Percentiles rank a stretch among this genome's conserved stretches.
These are phyloP conservation scores for Adoxophyes honmai DNA, from an alignment of 1,140 invertebrate genomes.

Conservation along the genomic window DNA sequence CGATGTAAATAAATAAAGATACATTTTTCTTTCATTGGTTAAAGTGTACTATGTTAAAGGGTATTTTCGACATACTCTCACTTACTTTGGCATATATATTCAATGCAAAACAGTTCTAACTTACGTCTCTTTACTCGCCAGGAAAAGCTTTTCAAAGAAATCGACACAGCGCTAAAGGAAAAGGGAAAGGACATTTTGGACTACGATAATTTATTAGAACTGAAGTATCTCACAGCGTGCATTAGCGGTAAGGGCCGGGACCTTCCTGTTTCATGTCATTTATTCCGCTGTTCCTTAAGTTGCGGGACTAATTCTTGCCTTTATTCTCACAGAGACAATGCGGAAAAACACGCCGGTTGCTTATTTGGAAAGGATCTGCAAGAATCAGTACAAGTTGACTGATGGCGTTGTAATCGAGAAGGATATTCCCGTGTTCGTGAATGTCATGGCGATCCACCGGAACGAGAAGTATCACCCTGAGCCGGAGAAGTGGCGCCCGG, in stretches of 20 bases:
- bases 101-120: too few species aligned
- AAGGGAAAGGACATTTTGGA: conserved; percentile 73
- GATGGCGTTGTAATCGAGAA: conserved; percentile 58
- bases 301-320: conserved; percentile 6
- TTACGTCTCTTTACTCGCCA: conserved; percentile 22
- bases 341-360: conserved; percentile 77
- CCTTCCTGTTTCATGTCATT: neutral
- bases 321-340: conserved; percentile 77
- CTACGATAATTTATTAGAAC: conserved; percentile 80
- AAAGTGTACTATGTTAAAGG: too few species aligned
- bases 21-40: too few species aligned
- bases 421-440: conserved; percentile 47
- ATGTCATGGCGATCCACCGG: conserved; percentile 64
- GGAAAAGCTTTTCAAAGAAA: conserved; percentile 80
- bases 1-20: too few species aligned
- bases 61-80: too few species aligned
- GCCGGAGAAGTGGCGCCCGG: conserved; percentile 82
- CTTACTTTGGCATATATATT: too few species aligned
- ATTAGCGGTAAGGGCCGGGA: conserved; percentile 64
- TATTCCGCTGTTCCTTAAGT: neutral
- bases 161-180: conserved; percentile 72
- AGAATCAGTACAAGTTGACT: conserved; percentile 70
- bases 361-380: conserved; percentile 76
- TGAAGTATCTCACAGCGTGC: conserved; percentile 81
- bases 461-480: conserved; percentile 81